A percentile compares a stretch with the other conserved stretches of the same genome.
These are phyloP conservation scores for Tupiocoris notatus DNA, from an alignment of 2,888 invertebrate species.

Conservation along the genomic window DNA sequence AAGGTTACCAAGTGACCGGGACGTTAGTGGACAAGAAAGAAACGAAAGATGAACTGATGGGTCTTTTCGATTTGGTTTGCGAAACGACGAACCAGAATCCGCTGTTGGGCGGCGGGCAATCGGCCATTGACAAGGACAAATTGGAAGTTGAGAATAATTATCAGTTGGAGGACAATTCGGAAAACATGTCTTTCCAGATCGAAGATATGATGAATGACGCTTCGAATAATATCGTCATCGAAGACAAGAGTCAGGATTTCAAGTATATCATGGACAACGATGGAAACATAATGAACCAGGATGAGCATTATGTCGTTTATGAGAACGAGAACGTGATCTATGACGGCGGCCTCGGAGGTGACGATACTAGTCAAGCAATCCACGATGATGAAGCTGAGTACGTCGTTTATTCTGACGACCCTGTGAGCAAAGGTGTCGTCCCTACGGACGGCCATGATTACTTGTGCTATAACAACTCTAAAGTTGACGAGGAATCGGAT, in stretches of 20 bases:
- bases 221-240: conserved; percentile 44
- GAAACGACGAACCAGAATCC: conserved; percentile 37
- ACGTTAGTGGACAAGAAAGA: conserved; percentile 46
- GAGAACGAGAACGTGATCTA: conserved; percentile 47
- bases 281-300: conserved; percentile 46
- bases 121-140: conserved; percentile 28
- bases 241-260: conserved; percentile 45
- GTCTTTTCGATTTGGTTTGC: conserved; percentile 48
- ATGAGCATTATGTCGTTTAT: conserved; percentile 47
- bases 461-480: conserved; percentile 11
- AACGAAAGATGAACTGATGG: conserved; percentile 47
- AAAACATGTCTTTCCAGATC: conserved; percentile 46
- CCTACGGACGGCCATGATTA: conserved; percentile 18
- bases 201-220: conserved; percentile 46
- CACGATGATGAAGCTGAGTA: conserved; percentile 37
- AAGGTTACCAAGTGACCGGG: conserved; percentile 48
- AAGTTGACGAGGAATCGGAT: conserved; percentile 16
- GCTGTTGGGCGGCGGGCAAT: conserved; percentile 34
- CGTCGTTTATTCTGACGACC: conserved; percentile 36
- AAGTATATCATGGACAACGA: conserved; percentile 47
- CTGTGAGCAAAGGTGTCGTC: neutral
- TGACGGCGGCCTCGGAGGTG: conserved; percentile 37
- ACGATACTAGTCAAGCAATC: conserved; percentile 32
- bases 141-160: conserved; percentile 36
- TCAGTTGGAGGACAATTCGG: conserved; percentile 41